Percentiles rank a stretch among this genome's conserved stretches.
Evolutionary conservation across 2,113 vertebrate species (phyloP).

Genomic region (Sitta europaea): DNA sequence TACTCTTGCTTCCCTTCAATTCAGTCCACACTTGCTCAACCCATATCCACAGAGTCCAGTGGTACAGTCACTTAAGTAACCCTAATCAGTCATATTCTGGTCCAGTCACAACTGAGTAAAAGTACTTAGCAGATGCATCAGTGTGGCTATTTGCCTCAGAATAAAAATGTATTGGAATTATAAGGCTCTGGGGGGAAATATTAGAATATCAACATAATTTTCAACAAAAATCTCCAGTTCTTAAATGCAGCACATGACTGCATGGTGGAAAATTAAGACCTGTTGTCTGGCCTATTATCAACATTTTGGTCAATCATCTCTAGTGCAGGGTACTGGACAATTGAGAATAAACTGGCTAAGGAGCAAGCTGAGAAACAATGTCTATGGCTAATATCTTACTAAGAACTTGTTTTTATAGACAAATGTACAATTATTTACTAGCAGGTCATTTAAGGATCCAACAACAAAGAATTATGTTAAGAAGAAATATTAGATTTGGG

Average conservation of each 20-base stretch:
- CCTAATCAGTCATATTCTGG: neutral
- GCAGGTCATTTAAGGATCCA: neutral
- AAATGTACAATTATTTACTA: neutral
- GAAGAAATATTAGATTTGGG: neutral
- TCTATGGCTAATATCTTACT: neutral
- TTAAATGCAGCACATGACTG: neutral
- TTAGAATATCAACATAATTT: neutral
- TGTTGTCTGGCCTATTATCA: neutral
- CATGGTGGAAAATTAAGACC: neutral
- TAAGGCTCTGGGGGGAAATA: neutral
- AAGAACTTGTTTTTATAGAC: neutral
- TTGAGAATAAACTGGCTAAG: neutral
- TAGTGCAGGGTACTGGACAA: neutral
- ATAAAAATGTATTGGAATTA: neutral
- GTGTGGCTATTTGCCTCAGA: neutral
- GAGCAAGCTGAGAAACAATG: neutral
- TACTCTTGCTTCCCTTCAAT: neutral
- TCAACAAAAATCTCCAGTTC: neutral
- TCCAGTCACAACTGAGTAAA: neutral
- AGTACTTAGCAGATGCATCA: neutral
- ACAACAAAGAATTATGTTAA: neutral
- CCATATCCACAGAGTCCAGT: neutral
- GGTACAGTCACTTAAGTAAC: neutral
- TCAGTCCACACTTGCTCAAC: neutral
- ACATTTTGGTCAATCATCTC: neutral